A percentile compares a stretch with the other conserved stretches of the same genome.
These are phyloP conservation scores for Dendropsophus ebraccatus DNA, from an alignment of 2,113 vertebrate genomes.

Conservation along the genomic window DNA sequence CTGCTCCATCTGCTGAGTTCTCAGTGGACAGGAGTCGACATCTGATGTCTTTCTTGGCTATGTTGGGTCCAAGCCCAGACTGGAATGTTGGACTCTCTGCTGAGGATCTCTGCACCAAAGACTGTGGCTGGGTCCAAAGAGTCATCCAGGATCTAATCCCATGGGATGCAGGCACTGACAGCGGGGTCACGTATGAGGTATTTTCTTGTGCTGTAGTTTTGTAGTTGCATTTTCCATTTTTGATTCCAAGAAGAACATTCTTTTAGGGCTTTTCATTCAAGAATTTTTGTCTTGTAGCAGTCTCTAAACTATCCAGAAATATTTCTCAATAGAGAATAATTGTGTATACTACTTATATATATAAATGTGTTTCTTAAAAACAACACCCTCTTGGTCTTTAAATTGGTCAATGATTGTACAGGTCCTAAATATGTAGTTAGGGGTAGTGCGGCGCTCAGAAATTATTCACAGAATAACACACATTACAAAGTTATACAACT, in stretches of 20 bases:
- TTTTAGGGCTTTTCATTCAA: background rate
- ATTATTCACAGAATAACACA: too few relatives aligned
- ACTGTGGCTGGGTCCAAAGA: slow-evolving; percentile 96
- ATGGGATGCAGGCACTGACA: slow-evolving; percentile 97
- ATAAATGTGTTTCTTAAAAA: too few relatives aligned
- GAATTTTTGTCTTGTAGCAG: background rate
- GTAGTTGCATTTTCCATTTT: background rate
- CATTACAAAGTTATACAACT: too few relatives aligned
- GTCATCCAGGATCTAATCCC: slow-evolving; percentile 94
- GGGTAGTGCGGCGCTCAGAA: too few relatives aligned
- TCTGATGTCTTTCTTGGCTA: slow-evolving; percentile 97
- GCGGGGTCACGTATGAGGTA: slow-evolving; percentile 93
- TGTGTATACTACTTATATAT: background rate
- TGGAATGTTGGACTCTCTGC: slow-evolving; percentile 97
- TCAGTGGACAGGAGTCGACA: slow-evolving; percentile 94
- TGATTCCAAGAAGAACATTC: background rate
- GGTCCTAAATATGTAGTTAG: background rate
- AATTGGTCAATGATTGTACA: background rate
- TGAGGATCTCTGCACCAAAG: slow-evolving; percentile 96
- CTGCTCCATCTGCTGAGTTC: slow-evolving; percentile 96
- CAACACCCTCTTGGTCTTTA: background rate
- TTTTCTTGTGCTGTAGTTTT: background rate
- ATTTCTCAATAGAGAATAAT: background rate
- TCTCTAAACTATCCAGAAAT: background rate
- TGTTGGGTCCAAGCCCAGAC: slow-evolving; percentile 96